These are phyloP conservation scores for Hecatera dysodea DNA, from an alignment of 2,888 invertebrate species.

Conservation along the genomic window DNA sequence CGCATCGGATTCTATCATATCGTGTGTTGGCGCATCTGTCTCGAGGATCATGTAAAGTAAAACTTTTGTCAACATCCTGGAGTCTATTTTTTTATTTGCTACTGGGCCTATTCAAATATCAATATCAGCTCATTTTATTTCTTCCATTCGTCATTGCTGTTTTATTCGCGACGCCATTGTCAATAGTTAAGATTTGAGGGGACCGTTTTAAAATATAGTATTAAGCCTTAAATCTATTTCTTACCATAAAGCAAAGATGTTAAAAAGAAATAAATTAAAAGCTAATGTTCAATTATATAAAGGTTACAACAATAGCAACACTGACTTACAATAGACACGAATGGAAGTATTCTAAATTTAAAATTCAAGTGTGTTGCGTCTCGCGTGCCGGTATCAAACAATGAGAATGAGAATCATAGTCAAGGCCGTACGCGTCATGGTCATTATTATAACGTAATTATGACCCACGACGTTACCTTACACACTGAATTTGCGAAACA, in stretches of 20 bases:
- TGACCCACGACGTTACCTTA: slow-evolving; percentile 71
- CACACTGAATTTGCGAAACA: slow-evolving; percentile 68
- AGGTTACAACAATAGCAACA: slow-evolving; percentile 64
- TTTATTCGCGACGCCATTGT: slow-evolving; percentile 27
- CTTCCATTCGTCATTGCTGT: slow-evolving; percentile 20
- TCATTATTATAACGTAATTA: slow-evolving; percentile 86
- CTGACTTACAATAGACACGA: slow-evolving; percentile 61
- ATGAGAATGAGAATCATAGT: slow-evolving; percentile 81
- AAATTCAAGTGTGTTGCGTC: slow-evolving; percentile 73
- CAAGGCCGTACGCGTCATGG: slow-evolving; percentile 86
- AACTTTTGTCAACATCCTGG: slow-evolving; percentile 78
- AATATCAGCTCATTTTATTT: slow-evolving; percentile 39
- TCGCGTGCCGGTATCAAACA: slow-evolving; percentile 79
- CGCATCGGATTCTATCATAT: slow-evolving; percentile 73
- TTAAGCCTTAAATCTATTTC: neutral
- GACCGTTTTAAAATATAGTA: slow-evolving; percentile 7
- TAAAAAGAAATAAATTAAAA: slow-evolving; percentile 23
- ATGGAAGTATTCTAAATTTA: slow-evolving; percentile 75
- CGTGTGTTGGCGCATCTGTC: slow-evolving; percentile 79
- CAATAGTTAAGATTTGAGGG: neutral
- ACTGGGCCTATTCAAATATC: slow-evolving; percentile 59
- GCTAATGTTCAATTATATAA: slow-evolving; percentile 42
- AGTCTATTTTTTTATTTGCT: slow-evolving; percentile 52
- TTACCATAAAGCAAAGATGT: neutral
- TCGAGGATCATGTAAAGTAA: slow-evolving; percentile 61